Evolutionary conservation across 2,797 vertebrate genomes (phyloP).

Genomic region (Gastrophryne carolinensis): DNA sequence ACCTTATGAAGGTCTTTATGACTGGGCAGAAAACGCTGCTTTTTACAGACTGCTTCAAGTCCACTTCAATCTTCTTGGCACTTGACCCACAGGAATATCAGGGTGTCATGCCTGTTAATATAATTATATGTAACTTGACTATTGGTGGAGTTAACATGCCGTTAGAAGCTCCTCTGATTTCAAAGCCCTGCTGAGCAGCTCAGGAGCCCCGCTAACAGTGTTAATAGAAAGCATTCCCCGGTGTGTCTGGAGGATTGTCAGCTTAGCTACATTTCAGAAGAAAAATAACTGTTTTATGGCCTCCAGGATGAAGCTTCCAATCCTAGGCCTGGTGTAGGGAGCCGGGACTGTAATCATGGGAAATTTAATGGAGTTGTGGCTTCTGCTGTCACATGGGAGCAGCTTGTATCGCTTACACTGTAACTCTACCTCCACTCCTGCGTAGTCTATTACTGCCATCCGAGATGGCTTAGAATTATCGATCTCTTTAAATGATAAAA

Average conservation of each 20-base stretch:
- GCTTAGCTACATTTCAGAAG: constrained; percentile 4
- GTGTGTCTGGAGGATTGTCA: constrained; percentile 3
- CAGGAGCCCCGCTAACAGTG: neutral
- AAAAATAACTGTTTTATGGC: neutral
- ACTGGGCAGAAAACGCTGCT: too few species aligned
- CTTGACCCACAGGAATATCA: constrained; percentile 6
- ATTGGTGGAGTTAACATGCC: constrained; percentile 8
- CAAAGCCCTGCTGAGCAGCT: neutral
- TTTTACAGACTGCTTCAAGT: too few species aligned
- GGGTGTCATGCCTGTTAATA: constrained; percentile 35
- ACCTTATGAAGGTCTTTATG: too few species aligned
- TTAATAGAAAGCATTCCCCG: neutral
- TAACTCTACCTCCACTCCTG: neutral
- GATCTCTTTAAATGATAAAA: too few species aligned
- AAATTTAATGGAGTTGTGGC: neutral
- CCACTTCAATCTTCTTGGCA: neutral
- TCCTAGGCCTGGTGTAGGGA: neutral
- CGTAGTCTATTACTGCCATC: neutral
- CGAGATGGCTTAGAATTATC: neutral
- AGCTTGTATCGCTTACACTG: neutral
- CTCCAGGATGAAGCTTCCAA: neutral
- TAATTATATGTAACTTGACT: constrained; percentile 47
- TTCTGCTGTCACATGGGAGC: neutral
- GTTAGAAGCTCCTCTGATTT: constrained; percentile 6
- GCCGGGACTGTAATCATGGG: neutral